phyloP scores from a whole-genome alignment of 2,113 vertebrate species.

The Takifugu bimaculatus region DNA sequence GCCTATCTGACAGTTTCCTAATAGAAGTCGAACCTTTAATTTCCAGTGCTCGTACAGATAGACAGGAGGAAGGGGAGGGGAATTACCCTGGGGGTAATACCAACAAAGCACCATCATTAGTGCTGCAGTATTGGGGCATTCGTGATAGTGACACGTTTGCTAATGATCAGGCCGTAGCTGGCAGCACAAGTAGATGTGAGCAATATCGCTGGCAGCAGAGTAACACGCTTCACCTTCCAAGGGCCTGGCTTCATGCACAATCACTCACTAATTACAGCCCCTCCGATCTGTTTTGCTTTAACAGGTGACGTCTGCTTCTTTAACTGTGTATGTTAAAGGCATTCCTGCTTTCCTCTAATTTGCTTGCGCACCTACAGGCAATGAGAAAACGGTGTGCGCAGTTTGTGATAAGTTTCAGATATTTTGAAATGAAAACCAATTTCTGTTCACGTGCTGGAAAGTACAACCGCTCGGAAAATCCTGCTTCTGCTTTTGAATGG shows the following conservation, averaged over 20 bases:
- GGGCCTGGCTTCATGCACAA: constrained; percentile 48
- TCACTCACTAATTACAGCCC: constrained; percentile 50
- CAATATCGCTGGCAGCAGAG: constrained; percentile 35
- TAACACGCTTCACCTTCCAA: constrained; percentile 32
- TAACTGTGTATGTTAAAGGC: constrained; percentile 21
- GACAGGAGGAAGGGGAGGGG: background rate
- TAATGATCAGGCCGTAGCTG: constrained; percentile 56
- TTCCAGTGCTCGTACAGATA: constrained; percentile 14
- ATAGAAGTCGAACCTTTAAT: constrained; percentile 18
- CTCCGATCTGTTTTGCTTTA: constrained; percentile 35
- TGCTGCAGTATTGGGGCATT: constrained; percentile 39
- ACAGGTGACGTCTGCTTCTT: constrained; percentile 37
- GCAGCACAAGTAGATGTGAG: constrained; percentile 41
- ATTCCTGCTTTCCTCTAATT: constrained; percentile 27
- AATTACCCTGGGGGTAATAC: constrained; percentile 32
- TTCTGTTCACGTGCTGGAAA: constrained; percentile 9
- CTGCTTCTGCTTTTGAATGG: constrained; percentile 20
- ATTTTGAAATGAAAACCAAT: constrained; percentile 41
- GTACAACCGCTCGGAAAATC: constrained; percentile 11
- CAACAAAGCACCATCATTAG: constrained; percentile 34
- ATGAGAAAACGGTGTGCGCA: background rate
- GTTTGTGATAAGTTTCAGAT: constrained; percentile 19
- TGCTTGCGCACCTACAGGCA: background rate
- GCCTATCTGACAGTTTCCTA: constrained; percentile 13
- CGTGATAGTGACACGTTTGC: constrained; percentile 40